Percentiles rank a stretch among this genome's conserved stretches.
These are phyloP conservation scores for Rhamnusium bicolor DNA, from an alignment of 2,888 invertebrate genomes.

Conservation along the genomic window DNA sequence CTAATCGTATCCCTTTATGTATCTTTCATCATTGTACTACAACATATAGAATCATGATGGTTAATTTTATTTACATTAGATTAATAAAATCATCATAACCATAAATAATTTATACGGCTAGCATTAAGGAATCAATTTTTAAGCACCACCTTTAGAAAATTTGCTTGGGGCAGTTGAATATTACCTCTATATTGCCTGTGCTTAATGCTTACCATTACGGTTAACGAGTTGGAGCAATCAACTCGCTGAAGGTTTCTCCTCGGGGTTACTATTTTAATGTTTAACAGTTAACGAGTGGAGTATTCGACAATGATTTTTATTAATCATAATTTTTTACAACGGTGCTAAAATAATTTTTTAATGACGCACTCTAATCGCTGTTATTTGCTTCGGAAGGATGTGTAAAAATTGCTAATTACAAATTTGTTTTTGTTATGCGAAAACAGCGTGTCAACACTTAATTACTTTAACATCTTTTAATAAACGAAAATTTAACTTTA, in stretches of 20 bases:
- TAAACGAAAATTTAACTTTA: background rate
- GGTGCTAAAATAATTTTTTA: background rate
- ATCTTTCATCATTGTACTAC: background rate
- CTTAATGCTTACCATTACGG: background rate
- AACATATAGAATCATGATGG: background rate
- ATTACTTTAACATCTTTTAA: background rate
- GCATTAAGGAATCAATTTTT: slow-evolving; percentile 24
- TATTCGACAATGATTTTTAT: background rate
- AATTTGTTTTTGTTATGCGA: background rate
- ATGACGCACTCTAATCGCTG: background rate
- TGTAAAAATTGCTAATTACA: background rate
- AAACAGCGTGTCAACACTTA: background rate
- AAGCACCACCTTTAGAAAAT: slow-evolving; percentile 3
- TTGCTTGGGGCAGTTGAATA: slow-evolving; percentile 6
- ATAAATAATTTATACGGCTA: slow-evolving; percentile 14
- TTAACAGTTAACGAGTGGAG: background rate
- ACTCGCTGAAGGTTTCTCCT: background rate
- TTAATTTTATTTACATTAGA: slow-evolving; percentile 6
- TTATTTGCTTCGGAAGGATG: background rate
- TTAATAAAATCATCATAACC: slow-evolving; percentile 17
- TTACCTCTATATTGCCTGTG: slow-evolving; percentile 1
- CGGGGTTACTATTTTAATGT: background rate
- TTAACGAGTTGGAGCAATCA: slow-evolving; percentile 4
- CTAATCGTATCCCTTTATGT: background rate
- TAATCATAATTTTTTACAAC: background rate